Evolutionary conservation across 2,888 invertebrate genomes (phyloP).

Genomic region (Synergus umbraculus): DNA sequence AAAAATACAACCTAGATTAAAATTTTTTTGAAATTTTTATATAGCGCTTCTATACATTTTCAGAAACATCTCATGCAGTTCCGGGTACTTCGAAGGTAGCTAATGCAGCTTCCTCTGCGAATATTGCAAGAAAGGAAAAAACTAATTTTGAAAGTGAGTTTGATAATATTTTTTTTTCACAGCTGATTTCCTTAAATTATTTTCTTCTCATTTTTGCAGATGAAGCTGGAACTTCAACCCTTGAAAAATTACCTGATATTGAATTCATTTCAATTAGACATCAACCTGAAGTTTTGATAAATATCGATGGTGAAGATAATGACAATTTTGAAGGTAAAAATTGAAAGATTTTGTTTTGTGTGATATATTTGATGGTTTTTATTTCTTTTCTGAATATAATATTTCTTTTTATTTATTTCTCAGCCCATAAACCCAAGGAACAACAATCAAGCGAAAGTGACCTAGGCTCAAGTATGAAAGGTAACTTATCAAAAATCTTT

Average conservation of each 20-base stretch:
- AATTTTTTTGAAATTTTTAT: not conserved
- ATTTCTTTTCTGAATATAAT: not conserved
- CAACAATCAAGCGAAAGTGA: not conserved
- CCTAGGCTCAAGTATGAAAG: not conserved
- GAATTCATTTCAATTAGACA: not conserved
- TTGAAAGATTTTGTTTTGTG: not conserved
- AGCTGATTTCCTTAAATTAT: not conserved
- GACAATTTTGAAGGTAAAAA: not conserved
- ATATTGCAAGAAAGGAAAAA: not conserved
- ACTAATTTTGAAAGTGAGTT: not conserved
- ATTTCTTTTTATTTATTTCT: not conserved
- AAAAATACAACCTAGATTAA: not conserved
- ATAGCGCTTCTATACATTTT: not conserved
- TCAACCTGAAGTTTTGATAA: conserved; percentile 31
- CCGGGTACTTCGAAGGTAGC: not conserved
- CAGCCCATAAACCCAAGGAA: not conserved
- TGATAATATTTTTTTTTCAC: not conserved
- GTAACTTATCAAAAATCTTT: not conserved
- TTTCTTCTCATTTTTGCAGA: not conserved
- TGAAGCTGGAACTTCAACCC: not conserved
- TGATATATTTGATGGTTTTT: too few species aligned
- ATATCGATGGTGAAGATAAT: conserved; percentile 12
- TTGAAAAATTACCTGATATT: not conserved
- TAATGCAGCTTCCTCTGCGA: not conserved
- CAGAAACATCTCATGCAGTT: not conserved